These are phyloP conservation scores for Dipus sagitta DNA, from an alignment of 2,797 vertebrate species.

Conservation along the genomic window DNA sequence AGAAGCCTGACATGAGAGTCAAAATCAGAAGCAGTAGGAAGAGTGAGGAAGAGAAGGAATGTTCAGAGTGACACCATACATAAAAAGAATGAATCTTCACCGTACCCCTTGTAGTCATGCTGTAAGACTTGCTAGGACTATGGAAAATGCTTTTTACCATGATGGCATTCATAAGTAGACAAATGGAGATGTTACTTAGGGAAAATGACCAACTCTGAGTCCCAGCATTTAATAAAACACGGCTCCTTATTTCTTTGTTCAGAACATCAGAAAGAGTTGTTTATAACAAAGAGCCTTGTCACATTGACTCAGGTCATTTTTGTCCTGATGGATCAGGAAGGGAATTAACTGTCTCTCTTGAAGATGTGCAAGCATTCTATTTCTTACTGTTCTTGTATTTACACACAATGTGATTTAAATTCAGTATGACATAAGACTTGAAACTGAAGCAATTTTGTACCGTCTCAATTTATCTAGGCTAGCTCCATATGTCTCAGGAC, in stretches of 20 bases:
- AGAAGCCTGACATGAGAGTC: accelerated
- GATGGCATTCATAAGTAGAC: background rate
- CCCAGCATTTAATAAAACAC: background rate
- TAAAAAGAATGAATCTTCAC: background rate
- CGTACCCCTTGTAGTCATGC: accelerated
- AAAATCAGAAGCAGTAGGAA: background rate
- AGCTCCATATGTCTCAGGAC: background rate
- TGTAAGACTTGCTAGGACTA: background rate
- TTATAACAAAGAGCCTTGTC: background rate
- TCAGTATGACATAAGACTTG: background rate
- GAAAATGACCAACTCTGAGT: background rate
- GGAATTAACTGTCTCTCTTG: background rate
- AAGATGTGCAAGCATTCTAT: background rate
- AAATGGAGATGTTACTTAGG: background rate
- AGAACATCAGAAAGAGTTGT: background rate
- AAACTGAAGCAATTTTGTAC: background rate
- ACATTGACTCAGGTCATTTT: background rate
- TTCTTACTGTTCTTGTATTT: background rate
- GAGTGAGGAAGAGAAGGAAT: no score
- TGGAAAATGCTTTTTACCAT: background rate
- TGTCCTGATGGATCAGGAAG: background rate
- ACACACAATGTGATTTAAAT: background rate
- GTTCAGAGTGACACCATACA: background rate
- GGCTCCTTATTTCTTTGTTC: background rate
- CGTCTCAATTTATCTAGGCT: accelerated